Evolutionary conservation across 2,797 vertebrate genomes (phyloP), one percentile per base, ranked within the genome.

Genomic region (Gymnothorax reevesii): DNA sequence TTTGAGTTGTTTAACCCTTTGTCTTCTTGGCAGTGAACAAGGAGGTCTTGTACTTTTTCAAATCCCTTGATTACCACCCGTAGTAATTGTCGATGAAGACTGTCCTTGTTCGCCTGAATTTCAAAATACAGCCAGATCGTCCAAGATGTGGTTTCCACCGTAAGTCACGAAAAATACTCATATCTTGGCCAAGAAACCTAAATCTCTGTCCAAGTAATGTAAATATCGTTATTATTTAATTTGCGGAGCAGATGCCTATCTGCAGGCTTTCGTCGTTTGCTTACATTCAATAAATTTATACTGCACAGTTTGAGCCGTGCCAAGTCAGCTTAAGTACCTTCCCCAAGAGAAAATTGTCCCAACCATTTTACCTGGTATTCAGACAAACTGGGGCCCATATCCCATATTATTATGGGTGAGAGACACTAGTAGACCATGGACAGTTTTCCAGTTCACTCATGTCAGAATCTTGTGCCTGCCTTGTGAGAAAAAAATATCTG

Each of bases 1-100:
- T 85, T 88, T 80, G 86, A 90, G 49, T 91, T 88, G 88, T 86
- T 88, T 86, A 20, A 84, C 88, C 20, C 59, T 62, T 86, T 91
- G n/a, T 87, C 82, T 82, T 89, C 54, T 88, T 25, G 91, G 86
- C 89, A 88, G 83, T 87, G 73, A 66, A 33, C 87, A 91, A 90
- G 92, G 90, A 86, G 88, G 89, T 89, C 60, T 90, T 89, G 90
- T 83, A 89, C 88, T 57, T 87, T 9, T 15, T 90, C 2, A 42
- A 42, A 91, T 92, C 88, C 86, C 90, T 89, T 90, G 91, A 92
- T 42, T 84, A n/a, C 80, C 71, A 57, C 86, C 33, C 60, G 57
- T 2, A 54, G 52, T 54, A 86, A 83, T 0, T 0, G 88, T 90
- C 95, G 91, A 95, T 95, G 95, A 94, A 93, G 92, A n/a, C 80